phyloP scores from a whole-genome alignment of 2,888 invertebrate species.

The Calameuta filiformis region DNA sequence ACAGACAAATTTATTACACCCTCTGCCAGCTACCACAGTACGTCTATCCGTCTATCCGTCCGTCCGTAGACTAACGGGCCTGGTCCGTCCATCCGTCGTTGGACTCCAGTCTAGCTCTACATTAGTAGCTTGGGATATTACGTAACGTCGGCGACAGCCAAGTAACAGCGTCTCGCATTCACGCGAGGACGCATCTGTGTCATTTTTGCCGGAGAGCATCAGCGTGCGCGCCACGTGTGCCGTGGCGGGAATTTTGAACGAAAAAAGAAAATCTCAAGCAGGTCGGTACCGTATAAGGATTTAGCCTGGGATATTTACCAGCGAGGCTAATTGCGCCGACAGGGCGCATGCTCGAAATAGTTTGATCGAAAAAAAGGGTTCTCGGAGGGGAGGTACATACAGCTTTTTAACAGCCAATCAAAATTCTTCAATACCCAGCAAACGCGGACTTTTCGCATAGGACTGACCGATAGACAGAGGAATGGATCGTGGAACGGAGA shows the following conservation, averaged over 20 bases:
- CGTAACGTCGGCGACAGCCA: neutral
- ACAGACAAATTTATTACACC: slow-evolving; percentile 34
- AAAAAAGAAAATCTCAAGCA: neutral
- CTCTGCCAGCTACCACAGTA: neutral
- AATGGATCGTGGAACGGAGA: neutral
- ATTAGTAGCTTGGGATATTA: neutral
- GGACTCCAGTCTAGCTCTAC: neutral
- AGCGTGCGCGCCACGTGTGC: neutral
- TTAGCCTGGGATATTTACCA: neutral
- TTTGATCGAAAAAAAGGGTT: slow-evolving; percentile 25
- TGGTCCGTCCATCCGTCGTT: neutral
- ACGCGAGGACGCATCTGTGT: neutral
- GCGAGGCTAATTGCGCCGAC: slow-evolving; percentile 33
- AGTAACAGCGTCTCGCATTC: neutral
- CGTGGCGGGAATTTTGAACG: neutral
- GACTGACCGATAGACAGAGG: neutral
- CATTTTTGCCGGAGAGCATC: neutral
- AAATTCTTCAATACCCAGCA: slow-evolving; percentile 37
- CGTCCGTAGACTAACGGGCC: neutral
- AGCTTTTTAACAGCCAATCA: slow-evolving; percentile 43
- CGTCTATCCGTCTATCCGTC: slow-evolving; percentile 3
- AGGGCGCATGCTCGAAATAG: slow-evolving; percentile 34
- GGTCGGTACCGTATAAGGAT: neutral
- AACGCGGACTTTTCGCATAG: slow-evolving; percentile 6
- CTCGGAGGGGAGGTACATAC: slow-evolving; percentile 20